These are phyloP conservation scores for Gastrophysa polygoni DNA, from an alignment of 2,888 invertebrate genomes.

Conservation along the genomic window DNA sequence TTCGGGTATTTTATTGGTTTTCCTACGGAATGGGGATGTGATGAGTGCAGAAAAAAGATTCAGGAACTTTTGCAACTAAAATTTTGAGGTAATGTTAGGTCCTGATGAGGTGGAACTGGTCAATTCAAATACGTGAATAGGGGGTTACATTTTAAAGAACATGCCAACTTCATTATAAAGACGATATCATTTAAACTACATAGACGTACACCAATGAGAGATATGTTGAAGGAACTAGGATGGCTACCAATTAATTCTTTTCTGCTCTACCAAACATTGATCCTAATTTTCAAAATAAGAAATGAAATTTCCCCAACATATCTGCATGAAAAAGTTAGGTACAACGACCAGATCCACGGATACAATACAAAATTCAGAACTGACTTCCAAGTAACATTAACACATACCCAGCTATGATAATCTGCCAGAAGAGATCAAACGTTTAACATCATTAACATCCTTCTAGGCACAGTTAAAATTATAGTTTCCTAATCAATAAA, in stretches of 20 bases:
- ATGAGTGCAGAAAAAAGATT: neutral
- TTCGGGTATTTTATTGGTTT: too few species aligned
- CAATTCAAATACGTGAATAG: neutral
- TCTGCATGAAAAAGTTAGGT: neutral
- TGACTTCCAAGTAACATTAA: neutral
- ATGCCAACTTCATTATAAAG: slow-evolving; percentile 3
- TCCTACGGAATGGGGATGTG: too few species aligned
- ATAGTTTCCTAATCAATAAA: neutral
- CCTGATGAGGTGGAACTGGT: neutral
- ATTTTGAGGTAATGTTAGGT: neutral
- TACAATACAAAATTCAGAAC: neutral
- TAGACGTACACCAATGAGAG: neutral
- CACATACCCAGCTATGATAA: neutral
- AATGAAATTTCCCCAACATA: neutral
- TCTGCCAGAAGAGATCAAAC: neutral
- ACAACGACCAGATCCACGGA: neutral
- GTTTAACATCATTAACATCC: slow-evolving; percentile 4
- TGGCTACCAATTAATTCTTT: neutral
- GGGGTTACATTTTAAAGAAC: neutral
- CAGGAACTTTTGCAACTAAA: neutral
- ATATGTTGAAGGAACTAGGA: neutral
- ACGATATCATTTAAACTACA: neutral
- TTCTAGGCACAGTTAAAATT: neutral
- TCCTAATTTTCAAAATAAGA: neutral
- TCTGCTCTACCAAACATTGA: neutral